Base-by-base conservation (phyloP, 2,113 vertebrate genomes). In the Colaptes auratus region DNA sequence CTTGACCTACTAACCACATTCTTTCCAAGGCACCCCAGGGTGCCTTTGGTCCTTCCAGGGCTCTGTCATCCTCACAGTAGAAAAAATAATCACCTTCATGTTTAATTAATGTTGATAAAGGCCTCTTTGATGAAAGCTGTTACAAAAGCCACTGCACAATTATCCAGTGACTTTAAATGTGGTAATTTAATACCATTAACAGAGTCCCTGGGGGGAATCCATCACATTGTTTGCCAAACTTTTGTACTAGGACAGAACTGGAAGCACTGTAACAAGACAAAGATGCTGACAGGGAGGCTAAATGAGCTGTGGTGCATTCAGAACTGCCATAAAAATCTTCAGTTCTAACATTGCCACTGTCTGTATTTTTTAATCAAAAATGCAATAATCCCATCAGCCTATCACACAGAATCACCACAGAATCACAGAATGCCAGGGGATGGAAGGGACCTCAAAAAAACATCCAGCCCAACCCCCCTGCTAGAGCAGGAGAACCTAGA, bases 61-160 rank as follows among this genome's bases (percentile, higher is more conserved):
- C 15, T 44, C 42, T 44, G 42, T 15, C 15, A 44, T 7, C 42
- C 42, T 44, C 14, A 44, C 15, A 39, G 39, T 39, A 12, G 12
- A 39, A 39, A 39, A 39, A 39, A 39, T 39, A 39, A 39, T 39
- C 39, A 39, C 39, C 39, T 39, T 39, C 42, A 44, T 44, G 42
- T 44, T 95, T 92, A 92, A 95, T 95, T 92, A 91, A 91, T 75
- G 73, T 61, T 95, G 73, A 71, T 95, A 95, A 94, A 90, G 70
- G 35, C 35, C 35, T 81, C 69, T 89, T 64, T 86, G 79, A 94
- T 58, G 77, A 93, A 96, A 86, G 82, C 73, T 90, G 73, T 72
- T 92, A 78, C 35, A 70, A 94, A 95, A 91, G 58, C 35, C 48
- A 82, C 82, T 72, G 75, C 77, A 92, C 61, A 91, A 93, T 95